These are phyloP conservation scores for Yponomeuta evonymella DNA, from an alignment of 2,888 invertebrate species.

Conservation along the genomic window DNA sequence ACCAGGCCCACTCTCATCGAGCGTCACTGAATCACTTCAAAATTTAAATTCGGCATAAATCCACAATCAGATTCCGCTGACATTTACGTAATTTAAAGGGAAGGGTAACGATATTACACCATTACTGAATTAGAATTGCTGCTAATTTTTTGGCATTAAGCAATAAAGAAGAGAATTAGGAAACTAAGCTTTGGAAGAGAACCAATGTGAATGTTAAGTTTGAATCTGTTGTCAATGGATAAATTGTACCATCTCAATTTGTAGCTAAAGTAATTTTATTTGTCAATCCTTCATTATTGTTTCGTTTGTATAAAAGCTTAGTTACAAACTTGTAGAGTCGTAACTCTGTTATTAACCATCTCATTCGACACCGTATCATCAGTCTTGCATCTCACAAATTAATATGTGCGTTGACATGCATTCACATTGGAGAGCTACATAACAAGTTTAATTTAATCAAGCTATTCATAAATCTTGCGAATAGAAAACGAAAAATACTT, in stretches of 20 bases:
- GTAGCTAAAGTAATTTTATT: too few relatives aligned
- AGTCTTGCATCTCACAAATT: not conserved
- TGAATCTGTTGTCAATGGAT: conserved; percentile 19
- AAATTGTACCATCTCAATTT: not conserved
- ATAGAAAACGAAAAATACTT: conserved; percentile 9
- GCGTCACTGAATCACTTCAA: not conserved
- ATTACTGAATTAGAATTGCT: conserved; percentile 61
- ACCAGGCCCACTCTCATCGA: too few relatives aligned
- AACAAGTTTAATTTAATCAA: conserved; percentile 8
- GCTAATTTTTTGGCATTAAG: conserved; percentile 73
- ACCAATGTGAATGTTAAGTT: conserved; percentile 45
- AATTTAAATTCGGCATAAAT: not conserved
- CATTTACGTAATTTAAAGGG: conserved; percentile 60
- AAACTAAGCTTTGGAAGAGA: conserved; percentile 68
- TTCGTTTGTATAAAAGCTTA: too few relatives aligned
- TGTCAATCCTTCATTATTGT: too few relatives aligned
- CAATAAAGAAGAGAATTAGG: conserved; percentile 56
- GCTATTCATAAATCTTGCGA: conserved; percentile 3
- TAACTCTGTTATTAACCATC: not conserved
- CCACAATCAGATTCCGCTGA: conserved; percentile 37
- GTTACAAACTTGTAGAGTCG: not conserved
- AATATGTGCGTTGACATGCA: not conserved
- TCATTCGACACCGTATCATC: conserved; percentile 21
- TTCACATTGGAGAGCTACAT: conserved; percentile 11
- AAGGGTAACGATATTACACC: conserved; percentile 56